A percentile compares a stretch with the other conserved stretches of the same genome.
phyloP scores from a whole-genome alignment of 2,888 invertebrate genomes.

The Eilema sororculum region DNA sequence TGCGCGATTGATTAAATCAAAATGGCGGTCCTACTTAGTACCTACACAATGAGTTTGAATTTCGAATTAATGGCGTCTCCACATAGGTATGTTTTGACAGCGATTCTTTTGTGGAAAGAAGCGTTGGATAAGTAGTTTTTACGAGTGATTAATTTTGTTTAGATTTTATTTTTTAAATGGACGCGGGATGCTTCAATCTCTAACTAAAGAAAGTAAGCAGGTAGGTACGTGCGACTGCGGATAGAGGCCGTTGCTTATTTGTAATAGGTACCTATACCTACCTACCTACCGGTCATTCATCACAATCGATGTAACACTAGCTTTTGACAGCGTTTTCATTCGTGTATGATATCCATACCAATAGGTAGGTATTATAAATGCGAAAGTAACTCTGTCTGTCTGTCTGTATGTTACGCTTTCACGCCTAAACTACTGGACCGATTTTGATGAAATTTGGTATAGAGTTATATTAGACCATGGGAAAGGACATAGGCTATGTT shows the following conservation, averaged over 20 bases:
- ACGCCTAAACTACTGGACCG: no score
- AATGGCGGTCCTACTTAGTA: conserved; percentile 61
- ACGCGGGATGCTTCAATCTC: conserved; percentile 14
- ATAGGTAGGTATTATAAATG: no score
- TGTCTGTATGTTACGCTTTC: no score
- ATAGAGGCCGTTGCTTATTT: conserved; percentile 1
- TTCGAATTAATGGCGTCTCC: conserved; percentile 61
- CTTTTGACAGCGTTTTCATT: not conserved
- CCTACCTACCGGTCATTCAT: not conserved
- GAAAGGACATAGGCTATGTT: no score
- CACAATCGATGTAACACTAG: conserved; percentile 5
- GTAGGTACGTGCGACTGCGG: no score
- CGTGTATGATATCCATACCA: no score
- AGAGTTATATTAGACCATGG: no score
- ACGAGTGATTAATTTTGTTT: conserved; percentile 64
- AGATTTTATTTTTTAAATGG: conserved; percentile 49
- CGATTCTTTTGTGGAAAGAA: conserved; percentile 57
- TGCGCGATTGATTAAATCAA: conserved; percentile 70
- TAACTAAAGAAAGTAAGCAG: conserved; percentile 15
- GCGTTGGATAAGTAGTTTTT: conserved; percentile 53
- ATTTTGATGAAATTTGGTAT: no score
- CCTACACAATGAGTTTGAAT: conserved; percentile 65
- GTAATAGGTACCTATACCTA: not conserved
- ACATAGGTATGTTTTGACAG: conserved; percentile 65
- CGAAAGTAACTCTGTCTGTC: no score